phyloP scores from a whole-genome alignment of 2,113 vertebrate genomes.

The Cisticola juncidis region DNA sequence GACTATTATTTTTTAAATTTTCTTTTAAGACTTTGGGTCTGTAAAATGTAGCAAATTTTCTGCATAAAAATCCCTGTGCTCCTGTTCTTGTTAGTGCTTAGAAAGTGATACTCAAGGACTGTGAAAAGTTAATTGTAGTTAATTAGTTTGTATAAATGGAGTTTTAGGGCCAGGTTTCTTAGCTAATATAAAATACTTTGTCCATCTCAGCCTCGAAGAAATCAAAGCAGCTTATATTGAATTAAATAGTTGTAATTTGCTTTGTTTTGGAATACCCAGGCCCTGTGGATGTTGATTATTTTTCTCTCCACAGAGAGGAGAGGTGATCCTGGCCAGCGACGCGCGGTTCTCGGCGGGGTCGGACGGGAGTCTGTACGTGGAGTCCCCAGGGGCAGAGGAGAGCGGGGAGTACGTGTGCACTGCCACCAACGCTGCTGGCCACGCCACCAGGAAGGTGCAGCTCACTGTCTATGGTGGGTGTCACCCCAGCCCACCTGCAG shows the following conservation, averaged over 20 bases:
- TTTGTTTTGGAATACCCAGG: not conserved
- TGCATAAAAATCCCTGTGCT: not conserved
- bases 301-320: slow-evolving; percentile 79
- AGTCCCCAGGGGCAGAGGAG: slow-evolving; percentile 84
- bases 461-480: slow-evolving; percentile 92
- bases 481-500: not conserved
- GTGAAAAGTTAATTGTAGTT: not conserved
- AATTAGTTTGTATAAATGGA: not conserved
- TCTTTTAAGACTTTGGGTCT: not conserved
- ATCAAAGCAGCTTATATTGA: not conserved
- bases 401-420: slow-evolving; percentile 91
- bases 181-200: not conserved
- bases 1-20: not conserved
- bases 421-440: slow-evolving; percentile 89
- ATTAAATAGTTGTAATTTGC: not conserved
- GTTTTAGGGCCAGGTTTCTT: not conserved
- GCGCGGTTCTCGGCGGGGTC: slow-evolving; percentile 78
- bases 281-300: not conserved
- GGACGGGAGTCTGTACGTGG: slow-evolving; percentile 85
- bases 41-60: not conserved
- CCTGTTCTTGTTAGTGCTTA: not conserved
- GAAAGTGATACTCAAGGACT: not conserved
- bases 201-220: not conserved
- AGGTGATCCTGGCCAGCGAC: slow-evolving; percentile 76
- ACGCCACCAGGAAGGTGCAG: slow-evolving; percentile 88